phyloP scores from a whole-genome alignment of 1,140 invertebrate genomes.

The Dolichoris vasculosae region DNA sequence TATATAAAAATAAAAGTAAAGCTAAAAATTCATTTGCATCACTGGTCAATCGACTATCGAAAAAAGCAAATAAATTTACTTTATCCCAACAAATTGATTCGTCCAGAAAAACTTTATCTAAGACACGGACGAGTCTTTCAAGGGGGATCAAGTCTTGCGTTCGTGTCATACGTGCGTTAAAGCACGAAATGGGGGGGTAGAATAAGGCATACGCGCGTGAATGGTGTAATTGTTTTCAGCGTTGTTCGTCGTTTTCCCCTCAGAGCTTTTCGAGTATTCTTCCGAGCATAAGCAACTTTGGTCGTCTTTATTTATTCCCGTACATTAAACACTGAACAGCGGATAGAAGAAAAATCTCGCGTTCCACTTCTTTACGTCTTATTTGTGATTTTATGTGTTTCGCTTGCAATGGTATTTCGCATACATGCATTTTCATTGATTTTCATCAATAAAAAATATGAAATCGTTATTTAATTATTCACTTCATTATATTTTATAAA shows the following conservation, averaged over 20 bases:
- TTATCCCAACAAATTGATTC: conserved; percentile 23
- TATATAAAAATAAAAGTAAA: background rate
- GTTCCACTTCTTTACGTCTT: background rate
- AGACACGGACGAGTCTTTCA: background rate
- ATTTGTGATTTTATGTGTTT: background rate
- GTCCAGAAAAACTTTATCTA: conserved; percentile 37
- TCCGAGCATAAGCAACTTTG: background rate
- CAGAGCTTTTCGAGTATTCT: conserved; percentile 47
- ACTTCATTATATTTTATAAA: no score
- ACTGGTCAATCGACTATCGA: background rate
- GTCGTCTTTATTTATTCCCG: conserved; percentile 40
- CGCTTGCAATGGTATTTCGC: background rate
- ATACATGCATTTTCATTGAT: background rate
- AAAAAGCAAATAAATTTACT: conserved; percentile 26
- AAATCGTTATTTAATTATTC: background rate
- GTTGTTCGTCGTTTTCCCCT: conserved; percentile 11
- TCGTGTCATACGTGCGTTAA: background rate
- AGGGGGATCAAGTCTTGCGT: conserved; percentile 4
- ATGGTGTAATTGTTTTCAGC: conserved; percentile 57
- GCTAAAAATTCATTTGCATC: background rate
- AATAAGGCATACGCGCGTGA: background rate
- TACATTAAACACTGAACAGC: conserved; percentile 19
- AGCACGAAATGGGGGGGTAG: background rate
- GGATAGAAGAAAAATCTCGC: background rate
- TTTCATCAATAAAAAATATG: background rate